A percentile compares a stretch with the other conserved stretches of the same genome.
These are phyloP conservation scores for Margarornis squamiger DNA, from an alignment of 2,797 vertebrate species.

Conservation along the genomic window DNA sequence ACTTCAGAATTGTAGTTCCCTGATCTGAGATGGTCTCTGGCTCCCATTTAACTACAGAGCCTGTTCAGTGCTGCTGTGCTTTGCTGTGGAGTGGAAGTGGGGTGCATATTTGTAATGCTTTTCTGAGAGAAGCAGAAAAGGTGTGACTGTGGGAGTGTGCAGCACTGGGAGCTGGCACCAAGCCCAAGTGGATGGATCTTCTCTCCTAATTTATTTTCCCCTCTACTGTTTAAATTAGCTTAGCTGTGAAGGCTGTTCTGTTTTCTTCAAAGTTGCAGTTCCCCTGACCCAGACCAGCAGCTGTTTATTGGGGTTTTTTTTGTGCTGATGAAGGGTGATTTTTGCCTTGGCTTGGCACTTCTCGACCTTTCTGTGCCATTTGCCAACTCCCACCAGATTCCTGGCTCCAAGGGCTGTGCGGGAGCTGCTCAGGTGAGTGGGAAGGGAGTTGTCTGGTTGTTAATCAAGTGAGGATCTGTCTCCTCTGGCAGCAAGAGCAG, in stretches of 20 bases:
- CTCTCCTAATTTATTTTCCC: background rate
- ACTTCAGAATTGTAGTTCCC: background rate
- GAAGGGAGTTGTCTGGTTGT: background rate
- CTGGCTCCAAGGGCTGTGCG: background rate
- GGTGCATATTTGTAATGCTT: background rate
- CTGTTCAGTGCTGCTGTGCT: background rate
- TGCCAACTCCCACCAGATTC: slow-evolving; percentile 3
- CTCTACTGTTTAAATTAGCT: slow-evolving; percentile 13
- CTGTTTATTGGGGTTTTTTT: background rate
- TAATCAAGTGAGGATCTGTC: slow-evolving; percentile 1
- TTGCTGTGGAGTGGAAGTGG: background rate
- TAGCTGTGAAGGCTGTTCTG: background rate
- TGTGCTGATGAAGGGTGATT: background rate
- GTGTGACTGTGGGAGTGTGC: background rate
- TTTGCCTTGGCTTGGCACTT: background rate
- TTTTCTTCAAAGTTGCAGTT: background rate
- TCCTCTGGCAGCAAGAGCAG: background rate
- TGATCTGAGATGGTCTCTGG: background rate
- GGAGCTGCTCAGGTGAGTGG: background rate
- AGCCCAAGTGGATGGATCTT: background rate
- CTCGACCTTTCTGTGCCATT: background rate
- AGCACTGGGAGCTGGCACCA: background rate
- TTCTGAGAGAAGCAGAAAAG: background rate
- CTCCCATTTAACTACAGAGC: accelerated
- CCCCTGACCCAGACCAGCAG: background rate